Percentiles rank a stretch among this genome's conserved stretches.
phyloP scores from a whole-genome alignment of 2,113 vertebrate genomes.

The Chrysemys picta region DNA sequence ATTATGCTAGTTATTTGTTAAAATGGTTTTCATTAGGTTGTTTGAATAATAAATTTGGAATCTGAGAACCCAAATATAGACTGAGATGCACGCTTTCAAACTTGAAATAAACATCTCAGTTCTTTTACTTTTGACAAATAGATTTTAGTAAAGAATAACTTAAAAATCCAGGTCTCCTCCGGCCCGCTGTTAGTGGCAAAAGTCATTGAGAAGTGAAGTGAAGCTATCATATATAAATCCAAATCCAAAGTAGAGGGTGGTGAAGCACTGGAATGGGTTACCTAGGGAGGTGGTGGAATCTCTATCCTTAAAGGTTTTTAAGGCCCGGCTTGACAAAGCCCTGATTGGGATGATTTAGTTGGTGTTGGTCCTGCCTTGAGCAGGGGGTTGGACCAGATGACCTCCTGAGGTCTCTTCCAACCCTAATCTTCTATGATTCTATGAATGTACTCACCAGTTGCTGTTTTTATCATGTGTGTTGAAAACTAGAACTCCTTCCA shows the following conservation, averaged over 20 bases:
- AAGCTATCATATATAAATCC: neutral
- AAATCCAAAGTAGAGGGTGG: neutral
- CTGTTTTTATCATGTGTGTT: neutral
- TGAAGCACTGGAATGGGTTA: too few relatives aligned
- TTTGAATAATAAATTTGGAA: neutral
- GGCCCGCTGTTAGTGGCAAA: too few relatives aligned
- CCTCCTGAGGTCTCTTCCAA: too few relatives aligned
- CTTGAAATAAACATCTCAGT: neutral
- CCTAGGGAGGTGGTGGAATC: too few relatives aligned
- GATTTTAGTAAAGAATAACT: neutral
- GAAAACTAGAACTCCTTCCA: neutral
- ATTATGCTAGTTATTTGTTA: neutral
- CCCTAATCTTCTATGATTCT: too few relatives aligned
- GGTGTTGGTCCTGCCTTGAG: too few relatives aligned
- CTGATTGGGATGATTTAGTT: too few relatives aligned
- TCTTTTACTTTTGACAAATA: neutral
- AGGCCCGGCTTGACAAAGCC: too few relatives aligned
- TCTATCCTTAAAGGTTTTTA: too few relatives aligned
- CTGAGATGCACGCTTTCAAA: neutral
- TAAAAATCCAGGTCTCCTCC: too few relatives aligned
- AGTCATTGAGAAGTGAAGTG: too few relatives aligned
- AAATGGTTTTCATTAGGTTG: neutral
- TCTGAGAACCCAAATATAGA: neutral
- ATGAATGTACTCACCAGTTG: neutral
- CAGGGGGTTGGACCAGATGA: too few relatives aligned